These are phyloP conservation scores for Malurus leucopterus DNA, from an alignment of 2,797 vertebrate species.

Conservation along the genomic window DNA sequence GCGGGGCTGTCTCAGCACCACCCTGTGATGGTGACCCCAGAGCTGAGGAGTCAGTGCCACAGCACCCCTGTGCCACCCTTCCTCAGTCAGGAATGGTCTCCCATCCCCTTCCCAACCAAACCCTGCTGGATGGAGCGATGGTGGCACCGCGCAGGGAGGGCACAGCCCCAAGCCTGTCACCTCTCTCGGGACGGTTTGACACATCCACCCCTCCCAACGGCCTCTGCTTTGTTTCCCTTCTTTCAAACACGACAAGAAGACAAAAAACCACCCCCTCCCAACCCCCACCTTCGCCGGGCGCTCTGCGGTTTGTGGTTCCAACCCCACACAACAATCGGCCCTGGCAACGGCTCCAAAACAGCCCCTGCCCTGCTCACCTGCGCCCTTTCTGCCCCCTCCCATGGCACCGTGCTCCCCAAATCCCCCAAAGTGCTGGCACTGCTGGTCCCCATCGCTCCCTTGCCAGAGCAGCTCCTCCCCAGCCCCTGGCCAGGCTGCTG, in stretches of 20 bases:
- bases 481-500: not conserved
- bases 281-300: not conserved
- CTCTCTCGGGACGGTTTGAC: not conserved
- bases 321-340: constrained; percentile 26
- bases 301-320: constrained; percentile 49
- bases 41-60: not conserved
- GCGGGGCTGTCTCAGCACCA: not conserved
- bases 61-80: not conserved
- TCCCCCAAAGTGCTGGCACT: accelerated
- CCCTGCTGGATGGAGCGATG: not conserved
- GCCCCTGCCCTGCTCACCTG: not conserved
- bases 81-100: not conserved
- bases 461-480: not conserved
- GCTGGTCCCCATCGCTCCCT: accelerated
- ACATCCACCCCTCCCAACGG: constrained; percentile 18
- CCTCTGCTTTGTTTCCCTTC: not conserved
- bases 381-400: not conserved
- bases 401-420: not conserved
- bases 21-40: not conserved
- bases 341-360: constrained; percentile 40
- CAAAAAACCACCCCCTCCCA: not conserved
- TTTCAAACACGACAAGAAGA: not conserved
- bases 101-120: not conserved
- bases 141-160: accelerated
- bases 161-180: not conserved